Base-by-base conservation (phyloP, 2,888 invertebrate genomes). In the Patella caerulea region DNA sequence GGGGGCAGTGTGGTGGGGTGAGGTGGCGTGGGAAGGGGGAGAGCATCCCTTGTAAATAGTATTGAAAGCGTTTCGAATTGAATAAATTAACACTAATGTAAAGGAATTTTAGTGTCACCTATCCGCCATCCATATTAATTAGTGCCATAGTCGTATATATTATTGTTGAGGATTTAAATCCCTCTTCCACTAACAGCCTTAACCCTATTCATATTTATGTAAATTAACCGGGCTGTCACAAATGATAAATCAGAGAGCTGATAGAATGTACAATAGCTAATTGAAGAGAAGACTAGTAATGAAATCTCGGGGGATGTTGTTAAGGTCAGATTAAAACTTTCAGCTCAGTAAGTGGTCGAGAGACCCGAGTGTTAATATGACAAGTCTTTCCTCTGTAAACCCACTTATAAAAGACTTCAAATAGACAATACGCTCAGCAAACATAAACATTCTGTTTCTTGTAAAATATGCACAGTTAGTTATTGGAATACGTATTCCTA, bases 321-420 rank as follows among this genome's bases (percentile, higher is more conserved):
- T 65, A 65, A 19, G 17, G 17, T n/a, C 2, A 59, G 59, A 59
- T 59, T 59, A 59, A 59, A 59, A n/a, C 65, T 65, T 65, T 65
- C 65, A 65, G 65, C 65, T 24, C 65, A 24, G 24, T 65, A 65
- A 65, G 24, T 65, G 24, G 65, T 65, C 19, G 65, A 45, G 65
- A 24, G 65, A 24, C 65, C 65, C 11, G 3, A 11, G 9, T 24
- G 24, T 65, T 65, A 65, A 65, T 65, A 24, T 65, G 65, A 65
- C 65, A 65, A 65, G 24, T 65, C 24, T 65, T 4, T 65, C 65
- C 11, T 14, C 19, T 2, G 65, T 65, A 65, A 65, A 65, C 19
- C 24, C 12, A 65, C 12, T 19, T 65, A 65, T 24, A 65, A 24
- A 65, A 9, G 7, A 45, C 45, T 45, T 45, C 45, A 45, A 45